Base-by-base conservation (phyloP, 2,113 vertebrate species). In the Anhinga anhinga region DNA sequence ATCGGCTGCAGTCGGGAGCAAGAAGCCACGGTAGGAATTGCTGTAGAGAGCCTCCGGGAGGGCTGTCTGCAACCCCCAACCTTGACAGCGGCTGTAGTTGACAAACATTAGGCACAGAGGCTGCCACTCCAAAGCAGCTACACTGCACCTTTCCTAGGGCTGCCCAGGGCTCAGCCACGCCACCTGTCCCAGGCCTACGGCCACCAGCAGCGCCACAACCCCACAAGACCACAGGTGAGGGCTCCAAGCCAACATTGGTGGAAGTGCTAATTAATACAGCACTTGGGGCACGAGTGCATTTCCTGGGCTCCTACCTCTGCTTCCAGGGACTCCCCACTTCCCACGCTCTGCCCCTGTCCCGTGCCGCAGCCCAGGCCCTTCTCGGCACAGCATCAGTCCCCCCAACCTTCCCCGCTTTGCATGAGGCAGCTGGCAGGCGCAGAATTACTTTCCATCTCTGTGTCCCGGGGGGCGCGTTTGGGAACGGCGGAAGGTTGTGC, bases 231-330 rank as follows among this genome's bases (percentile, higher is more conserved):
- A 22, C 0, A 1, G 5, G 8, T 11, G 44, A 84, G 32, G 11
- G 20, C 69, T 92, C 25, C 77, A 58, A 73, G 50, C 29, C 67
- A 45, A 25, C 10, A 1, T 2, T 20, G 38, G 13, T 0, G 0
- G 53, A 23, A 82, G 13, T 3, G 13, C 58, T 53, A 42, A 45
- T 42, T 34, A 76, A 36, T 9, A 8, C 34, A 88, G 23, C 59
- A 14, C n/a, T 32, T 11, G 5, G 27, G 34, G 8, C 26, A 36
- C 0, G 1, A 38, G 40, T 5, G 0, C 8, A 10, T 10, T 53
- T 44, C 80, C 42, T 16, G 40, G 19, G n/a, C 62, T 76, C 47
- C n/a, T 5, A 32, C 16, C 12, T 20, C n/a, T 1, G 0, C n/a
- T 55, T 15, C 47, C 80, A 45, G 8, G 11, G 52, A 32, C 44